A percentile compares a stretch with the other conserved stretches of the same genome.
phyloP scores from a whole-genome alignment of 2,797 vertebrate species.

The Valencia hispanica region DNA sequence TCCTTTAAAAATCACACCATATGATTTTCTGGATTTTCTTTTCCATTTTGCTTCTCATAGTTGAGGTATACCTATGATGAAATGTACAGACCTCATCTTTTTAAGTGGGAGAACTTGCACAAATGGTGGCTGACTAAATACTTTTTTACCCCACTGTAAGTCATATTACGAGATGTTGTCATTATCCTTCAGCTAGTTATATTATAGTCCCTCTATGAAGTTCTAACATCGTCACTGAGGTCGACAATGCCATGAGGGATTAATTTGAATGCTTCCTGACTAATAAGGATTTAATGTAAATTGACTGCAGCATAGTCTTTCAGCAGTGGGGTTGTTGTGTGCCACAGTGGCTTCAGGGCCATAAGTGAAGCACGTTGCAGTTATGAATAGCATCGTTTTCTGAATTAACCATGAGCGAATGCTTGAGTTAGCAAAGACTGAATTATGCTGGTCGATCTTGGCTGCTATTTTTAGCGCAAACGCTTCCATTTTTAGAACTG shows the following conservation, averaged over 20 bases:
- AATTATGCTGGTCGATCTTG: constrained; percentile 54
- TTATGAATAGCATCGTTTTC: constrained; percentile 56
- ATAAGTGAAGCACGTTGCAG: constrained; percentile 31
- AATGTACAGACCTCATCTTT: too few species aligned
- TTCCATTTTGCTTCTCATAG: too few species aligned
- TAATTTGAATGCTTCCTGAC: constrained; percentile 65
- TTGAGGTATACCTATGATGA: too few species aligned
- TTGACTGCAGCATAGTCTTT: constrained; percentile 59
- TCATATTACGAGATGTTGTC: constrained; percentile 21
- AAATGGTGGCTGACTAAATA: too few species aligned
- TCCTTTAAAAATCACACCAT: too few species aligned
- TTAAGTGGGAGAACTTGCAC: too few species aligned
- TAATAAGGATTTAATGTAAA: constrained; percentile 64
- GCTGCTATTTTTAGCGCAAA: constrained; percentile 62
- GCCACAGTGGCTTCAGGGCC: constrained; percentile 50
- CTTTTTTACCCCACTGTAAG: too few species aligned
- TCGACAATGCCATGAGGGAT: constrained; percentile 40
- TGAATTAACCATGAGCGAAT: constrained; percentile 76
- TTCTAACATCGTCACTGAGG: constrained; percentile 32
- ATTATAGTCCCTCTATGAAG: constrained; percentile 38
- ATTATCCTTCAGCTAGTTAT: constrained; percentile 20
- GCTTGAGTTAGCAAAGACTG: constrained; percentile 61
- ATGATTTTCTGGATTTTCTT: too few species aligned
- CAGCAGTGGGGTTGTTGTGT: constrained; percentile 43
- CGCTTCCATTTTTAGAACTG: constrained; percentile 61